Conservation (phyloP, 2,888 invertebrate species). For the Cataglyphis rosenhaueri region DNA sequence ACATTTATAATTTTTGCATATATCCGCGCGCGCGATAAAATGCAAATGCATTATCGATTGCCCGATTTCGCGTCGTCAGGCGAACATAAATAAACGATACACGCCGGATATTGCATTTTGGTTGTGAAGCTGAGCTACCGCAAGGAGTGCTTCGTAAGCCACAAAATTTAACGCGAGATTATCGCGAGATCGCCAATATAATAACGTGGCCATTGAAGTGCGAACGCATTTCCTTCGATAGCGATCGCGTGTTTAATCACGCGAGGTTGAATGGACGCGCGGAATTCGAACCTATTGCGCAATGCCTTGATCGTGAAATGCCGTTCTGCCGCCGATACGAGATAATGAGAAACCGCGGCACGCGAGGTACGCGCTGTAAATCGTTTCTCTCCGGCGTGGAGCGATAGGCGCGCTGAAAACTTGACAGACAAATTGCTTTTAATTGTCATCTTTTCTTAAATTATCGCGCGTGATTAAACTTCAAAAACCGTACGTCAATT, state of each 20-base stretch:
- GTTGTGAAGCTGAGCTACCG: neutral
- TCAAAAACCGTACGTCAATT: neutral
- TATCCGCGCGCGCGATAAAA: slow-evolving; percentile 22
- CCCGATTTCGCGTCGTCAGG: neutral
- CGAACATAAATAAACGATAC: neutral
- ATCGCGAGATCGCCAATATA: neutral
- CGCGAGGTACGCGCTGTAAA: slow-evolving; percentile 33
- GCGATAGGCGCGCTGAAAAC: slow-evolving; percentile 16
- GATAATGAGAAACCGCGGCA: slow-evolving; percentile 52
- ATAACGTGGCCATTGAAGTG: slow-evolving; percentile 38
- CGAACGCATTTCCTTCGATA: slow-evolving; percentile 17
- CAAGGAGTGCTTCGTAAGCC: neutral
- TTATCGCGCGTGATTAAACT: neutral
- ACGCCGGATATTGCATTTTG: neutral
- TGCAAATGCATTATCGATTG: slow-evolving; percentile 40
- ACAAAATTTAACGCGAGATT: neutral
- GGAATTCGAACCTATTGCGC: slow-evolving; percentile 52
- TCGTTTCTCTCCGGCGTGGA: slow-evolving; percentile 17
- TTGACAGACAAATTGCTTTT: slow-evolving; percentile 1
- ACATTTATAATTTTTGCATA: slow-evolving; percentile 34
- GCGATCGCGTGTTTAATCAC: slow-evolving; percentile 49
- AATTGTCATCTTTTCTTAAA: neutral
- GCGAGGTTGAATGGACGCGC: slow-evolving; percentile 49
- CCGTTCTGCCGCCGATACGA: slow-evolving; percentile 46
- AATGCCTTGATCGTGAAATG: slow-evolving; percentile 51